Conservation (phyloP, 2,797 vertebrate genomes). For the Silurus aristotelis region DNA sequence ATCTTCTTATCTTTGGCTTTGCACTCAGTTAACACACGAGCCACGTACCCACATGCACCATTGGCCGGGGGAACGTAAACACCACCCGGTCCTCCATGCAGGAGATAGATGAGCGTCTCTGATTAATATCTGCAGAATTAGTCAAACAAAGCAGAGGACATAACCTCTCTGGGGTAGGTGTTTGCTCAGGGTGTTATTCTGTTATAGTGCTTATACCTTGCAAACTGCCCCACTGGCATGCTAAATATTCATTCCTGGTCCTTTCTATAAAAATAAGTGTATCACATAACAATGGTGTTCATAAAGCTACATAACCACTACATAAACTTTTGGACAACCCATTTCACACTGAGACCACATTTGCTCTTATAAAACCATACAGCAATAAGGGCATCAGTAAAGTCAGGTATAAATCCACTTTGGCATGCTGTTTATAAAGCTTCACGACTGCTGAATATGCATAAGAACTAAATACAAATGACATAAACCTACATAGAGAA, state of each 20-base stretch:
- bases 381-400: too few relatives aligned
- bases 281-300: neutral
- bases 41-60: conserved; percentile 65
- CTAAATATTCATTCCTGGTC: neutral
- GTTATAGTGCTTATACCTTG: neutral
- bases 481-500: neutral
- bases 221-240: neutral
- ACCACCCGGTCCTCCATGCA: conserved; percentile 41
- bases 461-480: neutral
- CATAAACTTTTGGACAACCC: neutral
- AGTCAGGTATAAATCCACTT: too few relatives aligned
- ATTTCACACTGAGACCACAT: too few relatives aligned
- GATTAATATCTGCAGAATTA: conserved; percentile 46
- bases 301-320: neutral
- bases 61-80: conserved; percentile 66
- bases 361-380: too few relatives aligned
- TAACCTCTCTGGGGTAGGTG: conserved; percentile 11
- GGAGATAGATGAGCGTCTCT: conserved; percentile 38
- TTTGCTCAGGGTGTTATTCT: conserved; percentile 2
- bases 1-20: conserved; percentile 67
- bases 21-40: conserved; percentile 66
- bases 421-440: neutral
- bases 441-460: too few relatives aligned
- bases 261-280: neutral
- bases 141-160: conserved; percentile 13